phyloP scores from a whole-genome alignment of 2,113 vertebrate species.

The Coturnix japonica region DNA sequence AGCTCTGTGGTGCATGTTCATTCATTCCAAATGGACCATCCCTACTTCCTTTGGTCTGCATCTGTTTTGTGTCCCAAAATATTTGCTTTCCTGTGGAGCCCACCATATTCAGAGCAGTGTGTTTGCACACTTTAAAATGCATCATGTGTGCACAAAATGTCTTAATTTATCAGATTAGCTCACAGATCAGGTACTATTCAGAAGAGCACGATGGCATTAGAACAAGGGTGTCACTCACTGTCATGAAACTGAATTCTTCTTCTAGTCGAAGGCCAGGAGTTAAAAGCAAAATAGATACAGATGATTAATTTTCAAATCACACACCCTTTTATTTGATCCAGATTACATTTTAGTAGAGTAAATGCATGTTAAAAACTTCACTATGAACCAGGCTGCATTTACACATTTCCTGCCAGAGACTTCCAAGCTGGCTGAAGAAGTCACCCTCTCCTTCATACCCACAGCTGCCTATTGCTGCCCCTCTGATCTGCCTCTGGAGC shows the following conservation, averaged over 20 bases:
- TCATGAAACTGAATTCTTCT: neutral
- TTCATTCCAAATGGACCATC: neutral
- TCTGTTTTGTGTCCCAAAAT: neutral
- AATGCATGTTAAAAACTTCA: neutral
- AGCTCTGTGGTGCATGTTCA: neutral
- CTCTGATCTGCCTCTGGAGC: neutral
- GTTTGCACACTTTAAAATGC: slow-evolving; percentile 23
- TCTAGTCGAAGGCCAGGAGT: neutral
- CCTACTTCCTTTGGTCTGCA: neutral
- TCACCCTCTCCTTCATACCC: neutral
- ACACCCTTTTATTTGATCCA: neutral
- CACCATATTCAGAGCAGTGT: neutral
- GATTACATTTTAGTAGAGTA: neutral
- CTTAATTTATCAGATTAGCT: slow-evolving; percentile 28
- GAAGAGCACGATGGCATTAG: neutral
- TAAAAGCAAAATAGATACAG: neutral
- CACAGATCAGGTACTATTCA: neutral
- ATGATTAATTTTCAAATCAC: neutral
- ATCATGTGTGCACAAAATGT: slow-evolving; percentile 14
- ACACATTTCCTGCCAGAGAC: neutral
- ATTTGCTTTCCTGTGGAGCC: neutral
- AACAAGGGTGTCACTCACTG: neutral
- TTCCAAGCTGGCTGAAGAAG: neutral
- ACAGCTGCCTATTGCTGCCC: neutral
- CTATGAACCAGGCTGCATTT: neutral